A percentile compares a stretch with the other conserved stretches of the same genome.
These are phyloP conservation scores for Mesopsocus fuscifrons DNA, from an alignment of 2,888 invertebrate genomes.

Conservation along the genomic window DNA sequence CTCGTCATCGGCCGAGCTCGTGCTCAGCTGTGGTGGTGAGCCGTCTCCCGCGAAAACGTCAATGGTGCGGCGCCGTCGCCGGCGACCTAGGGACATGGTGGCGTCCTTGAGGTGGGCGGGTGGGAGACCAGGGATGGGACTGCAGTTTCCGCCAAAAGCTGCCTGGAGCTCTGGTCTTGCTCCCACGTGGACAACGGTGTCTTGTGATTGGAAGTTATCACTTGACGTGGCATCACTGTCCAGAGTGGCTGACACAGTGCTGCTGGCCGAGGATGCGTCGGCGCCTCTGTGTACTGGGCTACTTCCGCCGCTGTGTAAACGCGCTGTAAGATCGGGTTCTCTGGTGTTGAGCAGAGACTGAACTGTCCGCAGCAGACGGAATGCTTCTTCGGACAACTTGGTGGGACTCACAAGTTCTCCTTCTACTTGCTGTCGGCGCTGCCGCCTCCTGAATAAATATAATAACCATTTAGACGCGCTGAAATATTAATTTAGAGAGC, in stretches of 20 bases:
- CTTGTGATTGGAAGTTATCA: slow-evolving; percentile 13
- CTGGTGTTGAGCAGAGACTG: slow-evolving; percentile 41
- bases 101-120: slow-evolving; percentile 11
- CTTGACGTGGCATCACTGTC: slow-evolving; percentile 9
- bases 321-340: slow-evolving; percentile 35
- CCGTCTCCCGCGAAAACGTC: slow-evolving; percentile 10
- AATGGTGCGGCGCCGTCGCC: slow-evolving; percentile 25
- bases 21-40: slow-evolving; percentile 17
- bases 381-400: slow-evolving; percentile 45
- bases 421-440: slow-evolving; percentile 10
- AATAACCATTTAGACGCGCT: not conserved
- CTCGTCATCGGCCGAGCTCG: slow-evolving; percentile 43
- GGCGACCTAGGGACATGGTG: slow-evolving; percentile 12
- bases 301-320: slow-evolving; percentile 11
- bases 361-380: slow-evolving; percentile 40
- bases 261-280: slow-evolving; percentile 6
- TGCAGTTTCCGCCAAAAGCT: slow-evolving; percentile 14
- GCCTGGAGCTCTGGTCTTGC: not conserved
- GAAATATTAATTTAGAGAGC: not conserved
- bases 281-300: not conserved
- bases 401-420: slow-evolving; percentile 34
- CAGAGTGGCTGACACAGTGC: slow-evolving; percentile 3
- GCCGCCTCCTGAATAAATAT: slow-evolving; percentile 13
- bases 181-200: slow-evolving; percentile 11
- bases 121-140: slow-evolving; percentile 12